These are phyloP conservation scores for Plutomurus gul DNA, from an alignment of 1,140 invertebrate genomes.

Conservation along the genomic window DNA sequence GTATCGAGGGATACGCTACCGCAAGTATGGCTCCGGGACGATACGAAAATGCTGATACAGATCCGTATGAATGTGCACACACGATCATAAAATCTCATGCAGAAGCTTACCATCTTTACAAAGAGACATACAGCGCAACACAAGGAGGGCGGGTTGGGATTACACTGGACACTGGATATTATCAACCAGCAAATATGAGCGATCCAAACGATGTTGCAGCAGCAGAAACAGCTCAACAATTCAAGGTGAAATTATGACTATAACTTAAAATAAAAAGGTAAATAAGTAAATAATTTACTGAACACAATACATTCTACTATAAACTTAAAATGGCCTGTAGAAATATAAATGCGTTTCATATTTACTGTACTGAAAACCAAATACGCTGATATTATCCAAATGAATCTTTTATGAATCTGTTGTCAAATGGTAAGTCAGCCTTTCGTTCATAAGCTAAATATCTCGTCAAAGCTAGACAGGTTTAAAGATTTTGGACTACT, in stretches of 20 bases:
- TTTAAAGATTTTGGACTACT: too few relatives aligned
- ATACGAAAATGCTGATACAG: background rate
- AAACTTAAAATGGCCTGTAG: too few relatives aligned
- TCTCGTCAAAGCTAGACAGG: too few relatives aligned
- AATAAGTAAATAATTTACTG: too few relatives aligned
- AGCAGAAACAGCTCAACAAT: constrained; percentile 33
- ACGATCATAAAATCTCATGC: constrained; percentile 33
- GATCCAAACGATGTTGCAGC: constrained; percentile 6
- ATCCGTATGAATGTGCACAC: constrained; percentile 38
- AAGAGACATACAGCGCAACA: background rate
- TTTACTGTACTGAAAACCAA: too few relatives aligned
- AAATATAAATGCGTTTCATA: too few relatives aligned
- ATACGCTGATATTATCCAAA: too few relatives aligned
- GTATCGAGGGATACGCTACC: constrained; percentile 65
- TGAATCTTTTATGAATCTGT: too few relatives aligned
- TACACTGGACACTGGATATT: constrained; percentile 38
- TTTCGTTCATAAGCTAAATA: too few relatives aligned
- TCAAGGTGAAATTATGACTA: constrained; percentile 18
- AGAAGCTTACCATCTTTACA: constrained; percentile 35
- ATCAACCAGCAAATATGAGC: background rate
- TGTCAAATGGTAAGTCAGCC: too few relatives aligned
- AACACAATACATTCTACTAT: too few relatives aligned
- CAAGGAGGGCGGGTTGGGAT: constrained; percentile 41
- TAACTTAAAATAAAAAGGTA: too few relatives aligned
- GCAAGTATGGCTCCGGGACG: constrained; percentile 43